phyloP scores from a whole-genome alignment of 2,113 vertebrate genomes.

The Alexandromys fortis region DNA sequence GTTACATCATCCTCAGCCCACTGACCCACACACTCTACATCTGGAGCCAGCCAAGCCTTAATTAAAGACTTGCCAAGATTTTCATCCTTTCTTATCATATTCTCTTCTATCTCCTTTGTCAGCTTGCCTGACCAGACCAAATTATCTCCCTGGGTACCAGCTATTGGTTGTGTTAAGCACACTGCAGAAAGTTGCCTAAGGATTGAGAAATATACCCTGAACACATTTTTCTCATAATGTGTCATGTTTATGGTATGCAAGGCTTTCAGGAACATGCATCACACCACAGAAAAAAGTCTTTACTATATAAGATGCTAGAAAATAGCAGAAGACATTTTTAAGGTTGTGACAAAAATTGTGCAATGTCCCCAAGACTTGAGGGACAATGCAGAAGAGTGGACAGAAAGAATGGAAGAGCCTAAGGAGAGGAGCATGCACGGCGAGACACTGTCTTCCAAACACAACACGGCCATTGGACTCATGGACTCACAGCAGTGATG shows the following conservation, averaged over 20 bases:
- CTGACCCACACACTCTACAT: background rate
- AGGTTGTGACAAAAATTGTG: background rate
- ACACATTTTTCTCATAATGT: background rate
- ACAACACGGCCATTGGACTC: background rate
- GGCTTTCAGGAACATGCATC: background rate
- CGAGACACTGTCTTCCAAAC: background rate
- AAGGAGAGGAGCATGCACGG: background rate
- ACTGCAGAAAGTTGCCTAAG: background rate
- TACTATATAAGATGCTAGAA: background rate
- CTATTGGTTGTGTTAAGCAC: background rate
- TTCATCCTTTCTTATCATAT: background rate
- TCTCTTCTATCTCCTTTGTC: background rate
- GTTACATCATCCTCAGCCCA: background rate
- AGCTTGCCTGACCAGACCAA: background rate
- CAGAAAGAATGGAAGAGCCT: background rate
- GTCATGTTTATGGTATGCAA: background rate
- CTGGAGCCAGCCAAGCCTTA: background rate
- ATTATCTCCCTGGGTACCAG: background rate
- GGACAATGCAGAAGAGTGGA: background rate
- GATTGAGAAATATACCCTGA: background rate
- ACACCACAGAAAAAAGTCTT: background rate
- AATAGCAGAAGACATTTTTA: background rate
- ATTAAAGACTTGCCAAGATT: constrained; percentile 7
- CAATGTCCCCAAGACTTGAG: background rate
- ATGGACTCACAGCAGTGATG: background rate